Evolutionary conservation across 2,888 invertebrate species (phyloP).

Genomic region (Diarsia rubi): DNA sequence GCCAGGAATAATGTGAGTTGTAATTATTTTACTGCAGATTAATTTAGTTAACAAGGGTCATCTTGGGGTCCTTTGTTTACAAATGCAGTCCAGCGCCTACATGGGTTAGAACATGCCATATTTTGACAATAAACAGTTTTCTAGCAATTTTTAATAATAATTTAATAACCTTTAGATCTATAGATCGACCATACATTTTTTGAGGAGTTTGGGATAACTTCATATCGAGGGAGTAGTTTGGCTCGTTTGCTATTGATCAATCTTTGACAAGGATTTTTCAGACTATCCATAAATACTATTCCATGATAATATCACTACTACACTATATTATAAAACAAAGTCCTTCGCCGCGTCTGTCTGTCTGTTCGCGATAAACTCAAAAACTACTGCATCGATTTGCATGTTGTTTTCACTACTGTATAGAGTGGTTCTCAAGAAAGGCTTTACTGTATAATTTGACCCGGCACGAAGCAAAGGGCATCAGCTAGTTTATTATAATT

Average conservation of each 20-base stretch:
- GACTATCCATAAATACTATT: neutral
- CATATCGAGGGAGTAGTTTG: neutral
- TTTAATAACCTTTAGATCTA: neutral
- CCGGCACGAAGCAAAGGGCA: too few relatives aligned
- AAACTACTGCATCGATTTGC: too few relatives aligned
- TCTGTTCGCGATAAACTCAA: too few relatives aligned
- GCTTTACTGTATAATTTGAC: too few relatives aligned
- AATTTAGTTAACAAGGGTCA: neutral
- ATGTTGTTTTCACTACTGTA: too few relatives aligned
- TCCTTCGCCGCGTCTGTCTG: too few relatives aligned
- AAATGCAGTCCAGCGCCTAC: neutral
- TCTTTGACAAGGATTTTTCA: neutral
- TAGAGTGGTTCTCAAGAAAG: too few relatives aligned
- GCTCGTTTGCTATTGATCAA: neutral
- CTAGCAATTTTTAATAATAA: too few relatives aligned
- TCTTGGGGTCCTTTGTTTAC: neutral
- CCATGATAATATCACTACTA: too few relatives aligned
- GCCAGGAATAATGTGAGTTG: constrained; percentile 97
- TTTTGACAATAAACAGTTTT: neutral
- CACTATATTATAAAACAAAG: too few relatives aligned
- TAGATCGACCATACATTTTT: too few relatives aligned
- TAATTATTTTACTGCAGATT: neutral
- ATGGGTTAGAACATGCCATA: neutral
- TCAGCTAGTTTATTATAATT: too few relatives aligned
- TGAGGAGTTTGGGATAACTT: neutral